A percentile compares a stretch with the other conserved stretches of the same genome.
Evolutionary conservation across 2,113 vertebrate species (phyloP).

Genomic region (Rhea pennata): DNA sequence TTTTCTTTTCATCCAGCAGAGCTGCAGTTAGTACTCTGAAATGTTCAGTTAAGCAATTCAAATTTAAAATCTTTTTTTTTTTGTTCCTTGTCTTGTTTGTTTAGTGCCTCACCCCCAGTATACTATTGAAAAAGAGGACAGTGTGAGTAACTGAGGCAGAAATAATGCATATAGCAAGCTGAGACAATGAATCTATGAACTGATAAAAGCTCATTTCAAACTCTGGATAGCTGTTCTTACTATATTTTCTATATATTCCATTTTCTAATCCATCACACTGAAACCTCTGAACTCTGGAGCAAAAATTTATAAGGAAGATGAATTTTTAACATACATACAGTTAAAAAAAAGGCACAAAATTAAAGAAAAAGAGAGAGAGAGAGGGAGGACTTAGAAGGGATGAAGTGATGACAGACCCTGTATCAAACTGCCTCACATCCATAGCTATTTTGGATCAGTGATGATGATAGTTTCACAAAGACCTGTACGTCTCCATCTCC

Average conservation of each 20-base stretch:
- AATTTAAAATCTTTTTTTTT: not conserved
- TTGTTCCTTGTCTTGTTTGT: conserved; percentile 5
- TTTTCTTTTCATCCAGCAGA: conserved; percentile 18
- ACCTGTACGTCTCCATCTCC: not conserved
- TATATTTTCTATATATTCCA: not conserved
- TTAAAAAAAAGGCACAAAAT: not conserved
- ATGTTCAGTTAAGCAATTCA: not conserved
- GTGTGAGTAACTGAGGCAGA: not conserved
- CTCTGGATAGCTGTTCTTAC: not conserved
- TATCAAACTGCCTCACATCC: not conserved
- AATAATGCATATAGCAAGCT: not conserved
- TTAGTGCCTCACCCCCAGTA: conserved; percentile 12
- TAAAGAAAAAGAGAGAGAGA: not conserved
- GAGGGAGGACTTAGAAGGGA: not conserved
- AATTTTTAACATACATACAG: not conserved
- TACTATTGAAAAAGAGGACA: not conserved
- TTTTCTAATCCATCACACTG: not conserved
- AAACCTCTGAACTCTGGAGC: not conserved
- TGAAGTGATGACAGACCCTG: not conserved
- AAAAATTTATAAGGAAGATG: not conserved
- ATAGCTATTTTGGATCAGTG: not conserved
- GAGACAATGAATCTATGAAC: not conserved
- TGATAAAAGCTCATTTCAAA: not conserved
- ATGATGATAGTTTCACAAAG: not conserved
- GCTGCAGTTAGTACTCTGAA: not conserved